phyloP scores from a whole-genome alignment of 2,797 vertebrate species.

The Melanitta fusca region DNA sequence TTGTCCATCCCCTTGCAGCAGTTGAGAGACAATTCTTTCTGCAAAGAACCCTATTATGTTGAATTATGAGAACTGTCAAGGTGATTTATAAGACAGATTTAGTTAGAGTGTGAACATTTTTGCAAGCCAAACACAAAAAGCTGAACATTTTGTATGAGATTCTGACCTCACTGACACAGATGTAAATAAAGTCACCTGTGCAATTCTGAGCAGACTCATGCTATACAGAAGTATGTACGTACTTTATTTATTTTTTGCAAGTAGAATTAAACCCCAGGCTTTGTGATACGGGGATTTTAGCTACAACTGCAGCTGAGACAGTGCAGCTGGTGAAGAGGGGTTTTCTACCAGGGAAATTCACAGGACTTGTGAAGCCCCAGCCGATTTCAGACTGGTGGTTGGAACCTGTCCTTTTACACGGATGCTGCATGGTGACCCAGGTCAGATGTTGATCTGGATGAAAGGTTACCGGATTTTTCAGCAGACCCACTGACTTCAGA shows the following conservation, averaged over 20 bases:
- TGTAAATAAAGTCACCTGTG: slow-evolving; percentile 27
- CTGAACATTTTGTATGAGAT: neutral
- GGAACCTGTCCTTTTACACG: neutral
- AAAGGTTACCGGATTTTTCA: neutral
- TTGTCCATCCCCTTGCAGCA: slow-evolving; percentile 46
- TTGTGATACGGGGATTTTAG: neutral
- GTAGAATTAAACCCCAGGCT: neutral
- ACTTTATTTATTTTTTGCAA: neutral
- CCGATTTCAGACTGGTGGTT: neutral
- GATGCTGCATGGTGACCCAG: neutral
- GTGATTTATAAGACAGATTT: slow-evolving; percentile 66
- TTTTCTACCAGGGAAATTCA: neutral
- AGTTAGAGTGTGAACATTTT: slow-evolving; percentile 32
- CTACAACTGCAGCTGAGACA: neutral
- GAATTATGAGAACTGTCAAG: slow-evolving; percentile 61
- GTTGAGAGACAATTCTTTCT: slow-evolving; percentile 42
- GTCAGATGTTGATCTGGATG: neutral
- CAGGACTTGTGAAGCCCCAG: neutral
- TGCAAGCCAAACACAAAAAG: slow-evolving; percentile 29
- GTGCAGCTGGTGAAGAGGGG: neutral
- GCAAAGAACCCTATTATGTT: slow-evolving; percentile 43
- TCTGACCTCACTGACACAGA: slow-evolving; percentile 10
- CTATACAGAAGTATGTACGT: neutral
- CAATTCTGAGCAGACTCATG: neutral
- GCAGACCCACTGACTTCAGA: neutral